phyloP scores from a whole-genome alignment of 1,140 invertebrate species.

The Meloidogyne exigua region DNA sequence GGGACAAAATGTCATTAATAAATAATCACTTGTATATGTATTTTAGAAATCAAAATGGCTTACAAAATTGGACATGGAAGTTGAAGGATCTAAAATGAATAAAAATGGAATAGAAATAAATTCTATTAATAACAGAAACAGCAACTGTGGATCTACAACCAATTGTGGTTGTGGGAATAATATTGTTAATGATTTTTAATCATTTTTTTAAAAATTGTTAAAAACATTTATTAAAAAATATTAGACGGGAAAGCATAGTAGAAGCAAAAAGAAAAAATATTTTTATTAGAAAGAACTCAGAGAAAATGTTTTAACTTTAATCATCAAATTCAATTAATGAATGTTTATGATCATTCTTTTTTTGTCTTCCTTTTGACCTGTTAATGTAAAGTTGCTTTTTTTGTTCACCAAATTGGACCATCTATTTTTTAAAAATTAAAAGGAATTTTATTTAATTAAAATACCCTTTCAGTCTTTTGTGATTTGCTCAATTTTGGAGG shows the following conservation, averaged over 20 bases:
- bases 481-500: conserved; percentile 17
- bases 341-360: conserved; percentile 26
- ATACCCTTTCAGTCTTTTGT: conserved; percentile 38
- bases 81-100: neutral
- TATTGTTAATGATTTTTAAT: neutral
- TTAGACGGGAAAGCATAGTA: neutral
- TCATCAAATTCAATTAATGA: neutral
- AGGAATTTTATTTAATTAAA: neutral
- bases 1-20: neutral
- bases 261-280: neutral
- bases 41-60: conserved; percentile 2
- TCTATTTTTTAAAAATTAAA: neutral
- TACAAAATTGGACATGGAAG: neutral
- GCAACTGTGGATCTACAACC: neutral
- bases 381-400: conserved; percentile 21
- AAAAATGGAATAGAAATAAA: neutral
- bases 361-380: conserved; percentile 8
- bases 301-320: neutral
- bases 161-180: neutral
- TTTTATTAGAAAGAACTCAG: neutral
- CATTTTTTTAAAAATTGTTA: neutral
- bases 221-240: neutral
- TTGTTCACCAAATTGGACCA: conserved; percentile 20
- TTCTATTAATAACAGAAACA: neutral
- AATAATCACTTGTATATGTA: neutral